Evolutionary conservation across 2,113 vertebrate species (phyloP).

Genomic region (Baryphthengus martii): DNA sequence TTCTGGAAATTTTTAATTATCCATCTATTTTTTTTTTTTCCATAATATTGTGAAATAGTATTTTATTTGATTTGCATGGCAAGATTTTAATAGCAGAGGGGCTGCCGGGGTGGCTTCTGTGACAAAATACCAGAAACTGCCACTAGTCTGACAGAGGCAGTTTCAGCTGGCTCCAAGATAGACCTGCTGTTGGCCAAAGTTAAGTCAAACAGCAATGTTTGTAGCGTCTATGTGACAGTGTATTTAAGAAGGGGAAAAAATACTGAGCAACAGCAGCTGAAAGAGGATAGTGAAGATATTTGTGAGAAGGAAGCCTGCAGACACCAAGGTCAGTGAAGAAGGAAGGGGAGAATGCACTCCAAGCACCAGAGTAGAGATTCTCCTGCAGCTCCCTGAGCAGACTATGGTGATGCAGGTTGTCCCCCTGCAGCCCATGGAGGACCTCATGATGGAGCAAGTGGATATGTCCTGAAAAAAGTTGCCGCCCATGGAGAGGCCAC

Average conservation of each 20-base stretch:
- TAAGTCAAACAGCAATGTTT: neutral
- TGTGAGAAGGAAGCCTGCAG: neutral
- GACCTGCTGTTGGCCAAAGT: neutral
- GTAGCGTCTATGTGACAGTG: neutral
- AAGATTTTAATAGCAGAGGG: neutral
- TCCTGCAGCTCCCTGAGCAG: neutral
- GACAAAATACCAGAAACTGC: neutral
- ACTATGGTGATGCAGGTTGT: neutral
- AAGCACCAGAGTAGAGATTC: fast-evolving
- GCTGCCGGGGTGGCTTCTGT: neutral
- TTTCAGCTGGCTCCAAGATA: neutral
- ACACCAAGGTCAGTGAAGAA: neutral
- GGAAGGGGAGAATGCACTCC: fast-evolving
- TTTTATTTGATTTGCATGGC: neutral
- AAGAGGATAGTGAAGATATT: neutral
- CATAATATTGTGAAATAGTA: neutral
- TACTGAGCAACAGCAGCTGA: fast-evolving
- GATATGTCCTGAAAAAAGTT: neutral
- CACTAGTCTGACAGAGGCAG: neutral
- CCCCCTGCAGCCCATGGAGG: neutral
- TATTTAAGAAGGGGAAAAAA: neutral
- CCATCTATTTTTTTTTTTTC: neutral
- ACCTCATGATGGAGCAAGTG: neutral
- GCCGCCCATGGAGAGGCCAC: neutral
- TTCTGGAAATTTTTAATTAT: neutral